Evolutionary conservation across 2,888 invertebrate species (phyloP), one percentile per base, ranked within the genome.

Genomic region (Clusia tigrina): DNA sequence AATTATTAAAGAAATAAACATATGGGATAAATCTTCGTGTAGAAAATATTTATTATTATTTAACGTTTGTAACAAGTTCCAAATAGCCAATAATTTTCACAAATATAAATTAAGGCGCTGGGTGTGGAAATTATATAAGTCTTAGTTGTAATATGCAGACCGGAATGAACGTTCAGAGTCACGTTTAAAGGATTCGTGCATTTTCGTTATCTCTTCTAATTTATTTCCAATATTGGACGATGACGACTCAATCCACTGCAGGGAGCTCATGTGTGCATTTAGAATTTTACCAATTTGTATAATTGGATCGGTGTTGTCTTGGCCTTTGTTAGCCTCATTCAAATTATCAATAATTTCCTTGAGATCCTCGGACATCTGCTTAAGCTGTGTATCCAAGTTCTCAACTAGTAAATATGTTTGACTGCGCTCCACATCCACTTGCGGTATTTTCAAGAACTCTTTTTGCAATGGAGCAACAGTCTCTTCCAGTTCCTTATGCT

Each of bases 331-430:
- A 0, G 92, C 90, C 77, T 95, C 93, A 80, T 97, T 97, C 26
- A 97, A 86, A 80, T 96, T 94, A 77, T 96, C 95, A 62, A 98
- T 95, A 10, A 97, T 94, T 83, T 96, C 96, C 76, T 96, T 96
- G 64, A 98, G 83, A 82, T 98, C 96, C 80, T 95, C 94, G 0
- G 95, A 93, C 95, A 98, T 96, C 79, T 94, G 92, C 74, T 95
- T 93, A 60, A 98, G 83, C 78, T 97, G 96, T 0, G 94, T 92
- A 81, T 97, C 96, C 67, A 97, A 86, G 79, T 91, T 94, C 83
- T 96, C 96, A 0, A 96, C 92, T 78, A 96, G 84, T 58, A 92
- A 89, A 80, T 96, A 96, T 87, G 95, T 95, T 74, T 95, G 93
- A 71, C 95, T 95, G 59, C 97, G 87, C 80, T 97, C 96, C 0